phyloP scores from a whole-genome alignment of 30 jellyfish, hydroid and myxozoan species.

The Aurelia coerulea region DNA sequence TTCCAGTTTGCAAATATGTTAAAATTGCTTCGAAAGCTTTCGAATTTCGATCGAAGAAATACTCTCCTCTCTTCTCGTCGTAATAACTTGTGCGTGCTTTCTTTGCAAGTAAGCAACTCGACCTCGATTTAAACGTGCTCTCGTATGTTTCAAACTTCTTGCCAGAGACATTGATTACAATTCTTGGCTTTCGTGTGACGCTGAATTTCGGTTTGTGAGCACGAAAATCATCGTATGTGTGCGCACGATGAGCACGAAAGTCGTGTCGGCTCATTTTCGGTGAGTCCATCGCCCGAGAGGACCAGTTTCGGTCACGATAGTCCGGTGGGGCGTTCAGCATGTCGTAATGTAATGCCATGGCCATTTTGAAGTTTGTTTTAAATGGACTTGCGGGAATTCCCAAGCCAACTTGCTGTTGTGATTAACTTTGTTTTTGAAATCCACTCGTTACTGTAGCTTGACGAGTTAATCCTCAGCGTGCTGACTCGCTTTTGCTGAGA shows the following conservation, averaged over 20 bases:
- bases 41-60: constrained; percentile 77
- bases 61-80: constrained; percentile 68
- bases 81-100: constrained; percentile 58
- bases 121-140: constrained; percentile 66
- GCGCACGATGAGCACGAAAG: constrained; percentile 5
- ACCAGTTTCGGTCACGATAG: constrained; percentile 49
- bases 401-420: too few relatives aligned
- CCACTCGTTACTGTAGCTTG: too few relatives aligned
- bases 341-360: constrained; percentile 58
- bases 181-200: constrained; percentile 48
- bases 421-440: too few relatives aligned
- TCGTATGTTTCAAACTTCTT: constrained; percentile 76
- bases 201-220: constrained; percentile 25
- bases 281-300: constrained; percentile 22
- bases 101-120: constrained; percentile 54
- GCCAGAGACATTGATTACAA: constrained; percentile 80
- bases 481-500: too few relatives aligned
- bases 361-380: constrained; percentile 11
- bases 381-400: too few relatives aligned
- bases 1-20: constrained; percentile 83
- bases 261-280: constrained; percentile 33
- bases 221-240: constrained; percentile 33
- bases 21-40: constrained; percentile 81
- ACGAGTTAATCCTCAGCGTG: too few relatives aligned
- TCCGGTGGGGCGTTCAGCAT: constrained; percentile 63